phyloP scores from a whole-genome alignment of 2,888 invertebrate species.

The Trachelus troglodyta region DNA sequence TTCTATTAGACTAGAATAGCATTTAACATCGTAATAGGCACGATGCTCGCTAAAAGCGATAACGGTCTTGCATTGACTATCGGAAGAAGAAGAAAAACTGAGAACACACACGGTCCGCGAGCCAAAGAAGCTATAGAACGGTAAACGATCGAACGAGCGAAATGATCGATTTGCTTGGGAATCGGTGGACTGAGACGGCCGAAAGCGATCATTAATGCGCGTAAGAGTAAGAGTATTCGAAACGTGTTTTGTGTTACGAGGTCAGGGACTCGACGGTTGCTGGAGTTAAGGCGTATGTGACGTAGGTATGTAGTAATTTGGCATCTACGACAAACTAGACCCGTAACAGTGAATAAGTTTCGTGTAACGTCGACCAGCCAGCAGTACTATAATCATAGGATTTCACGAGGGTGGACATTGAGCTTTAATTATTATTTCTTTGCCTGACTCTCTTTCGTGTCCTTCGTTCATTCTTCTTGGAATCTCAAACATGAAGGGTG shows the following conservation, averaged over 20 bases:
- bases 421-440: neutral
- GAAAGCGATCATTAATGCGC: slow-evolving; percentile 5
- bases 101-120: neutral
- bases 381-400: neutral
- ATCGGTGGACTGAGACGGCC: neutral
- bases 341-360: neutral
- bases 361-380: neutral
- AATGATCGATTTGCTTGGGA: neutral
- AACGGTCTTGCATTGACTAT: neutral
- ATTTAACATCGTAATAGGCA: neutral
- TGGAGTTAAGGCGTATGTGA: slow-evolving; percentile 2
- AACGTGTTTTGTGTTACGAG: slow-evolving; percentile 20
- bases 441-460: neutral
- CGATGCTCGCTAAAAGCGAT: neutral
- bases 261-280: slow-evolving; percentile 22
- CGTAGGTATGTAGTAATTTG: neutral
- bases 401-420: neutral
- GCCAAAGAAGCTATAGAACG: too few relatives aligned
- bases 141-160: slow-evolving; percentile 4
- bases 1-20: neutral
- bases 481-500: neutral
- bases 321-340: neutral
- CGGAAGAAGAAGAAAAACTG: neutral
- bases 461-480: neutral
- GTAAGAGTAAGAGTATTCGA: slow-evolving; percentile 13